Evolutionary conservation across 2,113 vertebrate species (phyloP), one percentile per base, ranked within the genome.

Genomic region (Rhinopomastus cyanomelas): DNA sequence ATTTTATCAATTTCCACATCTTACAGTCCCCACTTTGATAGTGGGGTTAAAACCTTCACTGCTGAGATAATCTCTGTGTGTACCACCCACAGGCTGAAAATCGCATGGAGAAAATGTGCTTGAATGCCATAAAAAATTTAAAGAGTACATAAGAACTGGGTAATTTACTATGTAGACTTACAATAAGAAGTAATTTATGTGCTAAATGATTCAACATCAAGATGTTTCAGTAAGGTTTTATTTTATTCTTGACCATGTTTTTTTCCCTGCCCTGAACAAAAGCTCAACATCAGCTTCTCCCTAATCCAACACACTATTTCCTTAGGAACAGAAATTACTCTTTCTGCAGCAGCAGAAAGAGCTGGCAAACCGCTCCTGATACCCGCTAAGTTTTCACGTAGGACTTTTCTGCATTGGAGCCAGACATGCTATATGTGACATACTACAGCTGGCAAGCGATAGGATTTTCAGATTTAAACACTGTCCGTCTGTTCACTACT

Each of bases 381-480:
- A 49, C 32, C 71, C 79, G 59, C 36, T 81, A 81, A 57, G 9
- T 49, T 85, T 60, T 53, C 46, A 42, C 71, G 74, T 6, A 4
- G 46, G 37, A 42, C 84, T 87, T 86, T 83, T 72, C 65, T 36
- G 48, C 61, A 16, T 68, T 86, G 64, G 66, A 83, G 77, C 49
- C 66, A 93, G 69, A 15, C 90, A 30, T 42, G 39, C 46, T 86
- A 5, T n/a, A 30, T 81, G 73, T 82, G 69, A 83, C 68, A 85
- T 8, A 30, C 49, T 84, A 34, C 91, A 94, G 77, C 83, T 91
- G 91, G 88, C 85, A 92, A 94, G 62, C 3, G 61, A 72, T n/a
- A 16, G 85, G 93, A 91, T 91, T 95, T 92, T 60, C 89, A 91
- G 93, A 85, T 94, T 95, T 90, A 65, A 84, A 94, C 90, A 44